Conservation (phyloP, 2,888 invertebrate species). For the Sabellastarte sp. region DNA sequence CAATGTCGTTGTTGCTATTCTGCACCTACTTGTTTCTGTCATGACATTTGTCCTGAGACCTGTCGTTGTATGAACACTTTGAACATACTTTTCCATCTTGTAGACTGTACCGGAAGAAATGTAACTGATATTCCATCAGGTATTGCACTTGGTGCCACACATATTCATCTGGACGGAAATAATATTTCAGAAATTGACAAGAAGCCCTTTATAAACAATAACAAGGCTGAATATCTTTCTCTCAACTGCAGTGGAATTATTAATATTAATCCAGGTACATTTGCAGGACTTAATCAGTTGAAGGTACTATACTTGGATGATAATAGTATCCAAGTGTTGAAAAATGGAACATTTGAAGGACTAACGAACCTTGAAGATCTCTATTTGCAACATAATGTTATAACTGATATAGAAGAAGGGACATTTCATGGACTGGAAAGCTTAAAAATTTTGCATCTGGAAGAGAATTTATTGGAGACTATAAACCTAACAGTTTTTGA, state of each 20-base stretch:
- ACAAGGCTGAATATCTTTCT: background rate
- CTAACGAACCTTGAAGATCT: background rate
- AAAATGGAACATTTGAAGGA: background rate
- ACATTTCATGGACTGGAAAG: too few species aligned
- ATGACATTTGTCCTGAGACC: background rate
- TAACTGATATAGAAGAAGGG: background rate
- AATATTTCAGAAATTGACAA: background rate
- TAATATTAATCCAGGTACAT: background rate
- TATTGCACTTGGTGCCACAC: background rate
- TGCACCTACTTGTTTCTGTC: background rate
- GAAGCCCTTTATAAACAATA: background rate
- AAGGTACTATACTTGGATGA: background rate
- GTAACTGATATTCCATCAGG: background rate
- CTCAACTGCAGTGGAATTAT: background rate
- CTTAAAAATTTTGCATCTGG: too few species aligned
- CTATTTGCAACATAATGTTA: background rate
- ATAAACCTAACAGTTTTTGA: background rate
- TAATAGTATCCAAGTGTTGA: background rate
- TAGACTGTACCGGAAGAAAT: background rate
- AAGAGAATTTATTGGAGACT: too few species aligned
- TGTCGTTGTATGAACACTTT: background rate
- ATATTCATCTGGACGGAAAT: background rate
- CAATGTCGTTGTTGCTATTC: background rate
- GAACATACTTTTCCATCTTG: background rate
- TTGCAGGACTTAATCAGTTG: background rate